phyloP scores from a whole-genome alignment of 2,113 vertebrate genomes.

The Naja naja region DNA sequence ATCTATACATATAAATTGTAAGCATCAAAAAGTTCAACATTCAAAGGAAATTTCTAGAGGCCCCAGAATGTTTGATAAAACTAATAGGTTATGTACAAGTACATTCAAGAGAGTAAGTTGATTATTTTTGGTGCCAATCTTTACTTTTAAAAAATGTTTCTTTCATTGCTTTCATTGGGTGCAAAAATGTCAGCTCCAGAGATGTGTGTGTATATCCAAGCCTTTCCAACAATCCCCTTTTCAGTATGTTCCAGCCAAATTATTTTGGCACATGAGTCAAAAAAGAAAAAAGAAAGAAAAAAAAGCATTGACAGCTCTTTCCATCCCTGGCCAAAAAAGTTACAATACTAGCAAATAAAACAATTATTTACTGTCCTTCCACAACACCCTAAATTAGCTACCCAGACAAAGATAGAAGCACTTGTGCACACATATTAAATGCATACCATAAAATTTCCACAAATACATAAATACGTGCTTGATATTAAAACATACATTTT shows the following conservation, averaged over 20 bases:
- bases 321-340: neutral
- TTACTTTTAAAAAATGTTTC: neutral
- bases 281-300: neutral
- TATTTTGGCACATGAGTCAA: neutral
- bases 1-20: neutral
- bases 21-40: neutral
- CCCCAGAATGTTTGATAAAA: neutral
- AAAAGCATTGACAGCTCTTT: neutral
- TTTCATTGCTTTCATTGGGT: neutral
- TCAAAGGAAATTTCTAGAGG: neutral
- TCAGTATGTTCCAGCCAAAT: neutral
- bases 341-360: neutral
- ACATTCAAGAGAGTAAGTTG: neutral
- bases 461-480: neutral
- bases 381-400: neutral
- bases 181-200: neutral
- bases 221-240: neutral
- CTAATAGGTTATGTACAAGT: neutral
- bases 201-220: neutral
- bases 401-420: neutral
- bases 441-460: neutral
- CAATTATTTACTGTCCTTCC: neutral
- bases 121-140: neutral
- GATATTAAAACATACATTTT: constrained; percentile 20
- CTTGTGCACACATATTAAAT: neutral